These are phyloP conservation scores for Drosophila tropicalis DNA, from an alignment of 1,140 invertebrate species.

Conservation along the genomic window DNA sequence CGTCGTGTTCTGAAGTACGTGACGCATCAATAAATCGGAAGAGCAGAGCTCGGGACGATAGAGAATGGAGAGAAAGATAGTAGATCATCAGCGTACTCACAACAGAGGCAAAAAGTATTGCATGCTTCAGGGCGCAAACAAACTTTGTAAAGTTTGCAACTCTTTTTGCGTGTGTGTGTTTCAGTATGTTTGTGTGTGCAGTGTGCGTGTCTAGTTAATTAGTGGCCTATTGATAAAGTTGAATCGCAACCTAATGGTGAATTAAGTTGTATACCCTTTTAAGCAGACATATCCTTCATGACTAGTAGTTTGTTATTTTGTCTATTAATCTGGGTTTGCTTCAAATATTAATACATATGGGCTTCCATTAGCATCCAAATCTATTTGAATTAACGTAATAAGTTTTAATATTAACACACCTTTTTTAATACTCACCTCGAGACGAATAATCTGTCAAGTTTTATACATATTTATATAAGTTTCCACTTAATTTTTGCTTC, in stretches of 20 bases:
- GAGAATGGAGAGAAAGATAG: slow-evolving; percentile 43
- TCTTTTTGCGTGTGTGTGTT: not conserved
- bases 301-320: not conserved
- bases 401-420: too few relatives aligned
- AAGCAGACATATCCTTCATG: too few relatives aligned
- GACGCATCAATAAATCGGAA: slow-evolving; percentile 49
- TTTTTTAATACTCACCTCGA: too few relatives aligned
- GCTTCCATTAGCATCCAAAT: too few relatives aligned
- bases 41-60: slow-evolving; percentile 12
- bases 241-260: slow-evolving; percentile 63
- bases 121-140: slow-evolving; percentile 25
- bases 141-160: slow-evolving; percentile 11
- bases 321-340: too few relatives aligned
- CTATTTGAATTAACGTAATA: too few relatives aligned
- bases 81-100: slow-evolving; percentile 50
- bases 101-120: slow-evolving; percentile 21
- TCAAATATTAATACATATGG: too few relatives aligned
- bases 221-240: slow-evolving; percentile 72
- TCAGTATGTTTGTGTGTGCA: not conserved
- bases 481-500: too few relatives aligned
- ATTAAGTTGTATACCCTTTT: slow-evolving; percentile 11
- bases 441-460: too few relatives aligned
- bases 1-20: slow-evolving; percentile 44
- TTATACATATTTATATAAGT: too few relatives aligned
- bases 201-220: slow-evolving; percentile 60